Base-by-base conservation (phyloP, 1,140 invertebrate genomes). In the Tetramorium alpestre region DNA sequence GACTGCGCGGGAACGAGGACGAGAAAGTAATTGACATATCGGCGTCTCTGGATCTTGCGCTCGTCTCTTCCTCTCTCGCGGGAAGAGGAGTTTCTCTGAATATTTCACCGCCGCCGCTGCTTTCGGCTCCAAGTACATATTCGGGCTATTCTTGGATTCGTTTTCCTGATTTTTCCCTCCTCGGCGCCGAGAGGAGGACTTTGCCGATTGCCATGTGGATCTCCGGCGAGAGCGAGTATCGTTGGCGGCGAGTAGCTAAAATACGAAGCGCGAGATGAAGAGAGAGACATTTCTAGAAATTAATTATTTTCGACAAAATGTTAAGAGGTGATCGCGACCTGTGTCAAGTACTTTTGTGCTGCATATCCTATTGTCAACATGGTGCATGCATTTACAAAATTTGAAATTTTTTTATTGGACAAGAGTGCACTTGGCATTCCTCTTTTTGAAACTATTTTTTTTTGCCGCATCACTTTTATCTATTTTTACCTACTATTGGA, bases 21-120 rank as follows among this genome's bases (percentile, higher is more conserved):
- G 78, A 81, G 51, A 72, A 58, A 33, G 38, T 81, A 82, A 82
- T 82, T 81, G 77, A 81, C 64, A 82, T 82, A 82, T 82, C 65
- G 77, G 64, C 44, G 77, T 69, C 62, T 69, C 47, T 54, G 16
- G 33, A 81, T 81, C 77, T 81, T 47, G 47, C 60, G 60, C 62
- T 56, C 64, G 78, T 69, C 64, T 72, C 51, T 58, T 70, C 44
- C 58, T 49, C 60, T 78, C 51, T 54, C 64, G 47, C n/a, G 33
- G 18, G 44, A 13, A 80, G 49, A 70, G 65, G 56, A 72, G 67
- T 75, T 49, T 75, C 69, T 84, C 41, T 75, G 69, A 75, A 84
- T 75, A 49, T 84, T 75, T 84, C 22, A 60, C 18, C 58, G 75
- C 41, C 54, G 47, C 22, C 51, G 13, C 47, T 81, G 44, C 64